Conservation (phyloP, 2,113 vertebrate genomes). For the Oryzias curvinotus region DNA sequence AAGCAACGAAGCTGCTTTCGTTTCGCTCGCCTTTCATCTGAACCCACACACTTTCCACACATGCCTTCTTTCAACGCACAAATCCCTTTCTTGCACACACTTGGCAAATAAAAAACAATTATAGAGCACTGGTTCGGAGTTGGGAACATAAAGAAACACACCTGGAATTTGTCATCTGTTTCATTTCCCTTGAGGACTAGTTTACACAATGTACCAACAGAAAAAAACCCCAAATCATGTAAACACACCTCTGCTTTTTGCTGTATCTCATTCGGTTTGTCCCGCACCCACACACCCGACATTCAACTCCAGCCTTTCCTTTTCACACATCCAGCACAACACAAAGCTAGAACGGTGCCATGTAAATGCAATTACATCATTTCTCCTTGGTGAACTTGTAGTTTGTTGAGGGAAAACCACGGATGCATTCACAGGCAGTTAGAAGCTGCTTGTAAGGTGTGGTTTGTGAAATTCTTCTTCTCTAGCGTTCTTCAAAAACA, state of each 20-base stretch:
- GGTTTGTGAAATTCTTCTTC: neutral
- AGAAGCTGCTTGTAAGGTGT: conserved; percentile 7
- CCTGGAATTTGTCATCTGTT: conserved; percentile 46
- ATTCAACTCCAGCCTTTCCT: neutral
- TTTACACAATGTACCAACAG: conserved; percentile 23
- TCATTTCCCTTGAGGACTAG: conserved; percentile 37
- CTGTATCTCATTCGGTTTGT: neutral
- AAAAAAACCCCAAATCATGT: conserved; percentile 4
- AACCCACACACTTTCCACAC: conserved; percentile 1
- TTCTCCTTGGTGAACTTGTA: conserved; percentile 25
- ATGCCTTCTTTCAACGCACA: neutral
- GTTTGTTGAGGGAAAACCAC: conserved; percentile 28
- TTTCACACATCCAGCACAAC: conserved; percentile 1
- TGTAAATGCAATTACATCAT: conserved; percentile 34
- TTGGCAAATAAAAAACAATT: conserved; percentile 42
- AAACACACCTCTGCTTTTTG: neutral
- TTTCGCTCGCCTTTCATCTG: conserved; percentile 36
- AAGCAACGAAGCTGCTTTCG: conserved; percentile 38
- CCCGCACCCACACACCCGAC: neutral
- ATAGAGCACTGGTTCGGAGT: conserved; percentile 25
- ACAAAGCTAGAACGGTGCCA: conserved; percentile 31
- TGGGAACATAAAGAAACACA: conserved; percentile 39
- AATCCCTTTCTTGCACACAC: neutral
- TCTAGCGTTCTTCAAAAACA: conserved; percentile 28
- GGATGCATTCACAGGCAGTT: conserved; percentile 38